Evolutionary conservation across 2,113 vertebrate genomes (phyloP).

Genomic region (Tiliqua scincoides): DNA sequence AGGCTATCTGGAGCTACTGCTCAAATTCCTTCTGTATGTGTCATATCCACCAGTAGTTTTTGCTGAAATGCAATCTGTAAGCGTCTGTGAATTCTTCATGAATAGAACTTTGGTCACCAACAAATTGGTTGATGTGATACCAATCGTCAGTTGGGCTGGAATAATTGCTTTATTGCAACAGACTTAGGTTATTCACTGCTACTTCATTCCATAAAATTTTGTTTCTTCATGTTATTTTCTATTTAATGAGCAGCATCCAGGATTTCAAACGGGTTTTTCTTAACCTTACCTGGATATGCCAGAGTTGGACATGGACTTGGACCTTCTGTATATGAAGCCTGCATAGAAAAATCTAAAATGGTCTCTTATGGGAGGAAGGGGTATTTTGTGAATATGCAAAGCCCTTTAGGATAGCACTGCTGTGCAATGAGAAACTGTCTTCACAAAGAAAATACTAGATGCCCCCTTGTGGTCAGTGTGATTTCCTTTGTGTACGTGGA

Average conservation of each 20-base stretch:
- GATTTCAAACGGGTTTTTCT: no score
- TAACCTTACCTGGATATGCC: no score
- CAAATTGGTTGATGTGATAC: background rate
- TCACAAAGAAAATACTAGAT: background rate
- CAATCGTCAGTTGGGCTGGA: background rate
- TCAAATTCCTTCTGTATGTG: background rate
- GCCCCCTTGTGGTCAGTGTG: fast-evolving
- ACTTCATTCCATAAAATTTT: background rate
- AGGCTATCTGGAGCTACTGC: background rate
- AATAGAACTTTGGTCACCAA: no score
- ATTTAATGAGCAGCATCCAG: background rate
- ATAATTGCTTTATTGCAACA: no score
- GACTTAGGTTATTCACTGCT: background rate
- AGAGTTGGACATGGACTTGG: no score
- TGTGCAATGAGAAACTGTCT: background rate
- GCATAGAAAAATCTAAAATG: no score
- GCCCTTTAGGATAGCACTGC: background rate
- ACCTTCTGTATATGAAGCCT: no score
- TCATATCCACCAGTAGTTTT: background rate
- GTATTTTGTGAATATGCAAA: background rate
- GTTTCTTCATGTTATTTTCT: background rate
- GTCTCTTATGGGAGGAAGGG: no score
- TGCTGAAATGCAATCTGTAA: background rate
- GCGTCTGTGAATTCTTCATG: background rate
- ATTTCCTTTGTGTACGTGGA: background rate